Evolutionary conservation across 2,888 invertebrate genomes (phyloP).

Genomic region (Cactoblastis cactorum): DNA sequence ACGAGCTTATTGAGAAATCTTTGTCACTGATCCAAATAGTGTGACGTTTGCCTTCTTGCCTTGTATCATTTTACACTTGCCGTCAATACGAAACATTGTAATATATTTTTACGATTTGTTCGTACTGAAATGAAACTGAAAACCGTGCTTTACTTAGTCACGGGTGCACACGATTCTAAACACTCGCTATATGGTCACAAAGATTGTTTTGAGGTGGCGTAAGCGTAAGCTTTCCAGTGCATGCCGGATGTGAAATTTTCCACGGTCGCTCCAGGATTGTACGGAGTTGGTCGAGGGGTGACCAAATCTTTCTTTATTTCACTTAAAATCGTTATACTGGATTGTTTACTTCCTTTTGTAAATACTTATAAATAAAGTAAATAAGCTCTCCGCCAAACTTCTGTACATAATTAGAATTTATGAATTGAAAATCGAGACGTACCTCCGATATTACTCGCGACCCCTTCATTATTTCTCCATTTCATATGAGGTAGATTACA

Average conservation of each 20-base stretch:
- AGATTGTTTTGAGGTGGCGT: constrained; percentile 35
- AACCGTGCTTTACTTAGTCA: constrained; percentile 14
- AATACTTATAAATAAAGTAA: too few relatives aligned
- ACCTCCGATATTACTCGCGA: too few relatives aligned
- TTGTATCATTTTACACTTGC: background rate
- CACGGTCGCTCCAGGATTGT: constrained; percentile 50
- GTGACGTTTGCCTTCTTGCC: too few relatives aligned
- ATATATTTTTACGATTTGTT: constrained; percentile 14
- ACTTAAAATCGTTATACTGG: too few relatives aligned
- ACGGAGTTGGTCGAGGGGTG: constrained; percentile 36
- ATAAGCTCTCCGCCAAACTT: too few relatives aligned
- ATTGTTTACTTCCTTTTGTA: too few relatives aligned
- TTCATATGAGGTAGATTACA: too few relatives aligned
- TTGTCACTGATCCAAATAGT: too few relatives aligned
- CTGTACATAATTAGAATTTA: too few relatives aligned
- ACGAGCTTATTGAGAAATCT: too few relatives aligned
- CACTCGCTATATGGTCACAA: constrained; percentile 22
- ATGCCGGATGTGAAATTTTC: constrained; percentile 68
- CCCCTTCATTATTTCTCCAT: too few relatives aligned
- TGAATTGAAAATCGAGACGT: too few relatives aligned
- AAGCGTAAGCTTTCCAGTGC: constrained; percentile 36
- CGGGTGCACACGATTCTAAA: constrained; percentile 18
- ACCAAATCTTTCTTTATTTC: background rate
- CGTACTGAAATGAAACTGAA: constrained; percentile 17
- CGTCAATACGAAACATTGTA: background rate